phyloP scores from a whole-genome alignment of 2,888 invertebrate genomes.

The Cerceris ruficornis region DNA sequence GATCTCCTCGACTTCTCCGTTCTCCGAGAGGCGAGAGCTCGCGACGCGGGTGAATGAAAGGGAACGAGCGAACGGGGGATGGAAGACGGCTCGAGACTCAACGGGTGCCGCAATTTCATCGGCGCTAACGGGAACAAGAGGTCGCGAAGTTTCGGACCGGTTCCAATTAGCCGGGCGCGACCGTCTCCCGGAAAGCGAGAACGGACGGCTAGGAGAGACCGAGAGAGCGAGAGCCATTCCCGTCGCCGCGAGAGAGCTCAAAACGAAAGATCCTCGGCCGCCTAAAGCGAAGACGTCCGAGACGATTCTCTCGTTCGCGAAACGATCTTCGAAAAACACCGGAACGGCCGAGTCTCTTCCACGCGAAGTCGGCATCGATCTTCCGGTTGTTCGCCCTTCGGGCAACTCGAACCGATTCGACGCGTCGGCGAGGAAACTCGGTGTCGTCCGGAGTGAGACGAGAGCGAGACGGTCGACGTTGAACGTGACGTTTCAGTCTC shows the following conservation, averaged over 20 bases:
- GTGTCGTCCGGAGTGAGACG: constrained; percentile 12
- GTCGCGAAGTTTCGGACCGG: constrained; percentile 43
- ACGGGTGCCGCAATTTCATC: constrained; percentile 41
- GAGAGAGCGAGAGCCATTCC: constrained; percentile 10
- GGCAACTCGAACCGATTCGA: neutral
- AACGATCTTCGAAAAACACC: too few relatives aligned
- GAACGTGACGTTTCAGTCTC: constrained; percentile 59
- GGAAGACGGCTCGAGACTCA: constrained; percentile 10
- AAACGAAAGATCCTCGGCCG: too few relatives aligned
- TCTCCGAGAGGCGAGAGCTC: constrained; percentile 10
- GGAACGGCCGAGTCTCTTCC: neutral
- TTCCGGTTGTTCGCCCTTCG: neutral
- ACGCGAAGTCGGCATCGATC: neutral
- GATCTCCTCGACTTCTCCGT: neutral
- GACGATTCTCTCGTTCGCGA: neutral
- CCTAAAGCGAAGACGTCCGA: neutral
- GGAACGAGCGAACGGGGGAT: neutral
- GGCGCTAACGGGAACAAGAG: constrained; percentile 34
- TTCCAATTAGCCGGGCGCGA: constrained; percentile 51
- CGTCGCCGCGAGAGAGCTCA: neutral
- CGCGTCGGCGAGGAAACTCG: neutral
- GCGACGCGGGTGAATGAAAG: constrained; percentile 4
- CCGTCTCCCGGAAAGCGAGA: constrained; percentile 10
- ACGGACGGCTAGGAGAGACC: constrained; percentile 6
- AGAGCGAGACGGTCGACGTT: constrained; percentile 23